A percentile compares a stretch with the other conserved stretches of the same genome.
phyloP scores from a whole-genome alignment of 2,888 invertebrate species.

The Neoaliturus tenellus region DNA sequence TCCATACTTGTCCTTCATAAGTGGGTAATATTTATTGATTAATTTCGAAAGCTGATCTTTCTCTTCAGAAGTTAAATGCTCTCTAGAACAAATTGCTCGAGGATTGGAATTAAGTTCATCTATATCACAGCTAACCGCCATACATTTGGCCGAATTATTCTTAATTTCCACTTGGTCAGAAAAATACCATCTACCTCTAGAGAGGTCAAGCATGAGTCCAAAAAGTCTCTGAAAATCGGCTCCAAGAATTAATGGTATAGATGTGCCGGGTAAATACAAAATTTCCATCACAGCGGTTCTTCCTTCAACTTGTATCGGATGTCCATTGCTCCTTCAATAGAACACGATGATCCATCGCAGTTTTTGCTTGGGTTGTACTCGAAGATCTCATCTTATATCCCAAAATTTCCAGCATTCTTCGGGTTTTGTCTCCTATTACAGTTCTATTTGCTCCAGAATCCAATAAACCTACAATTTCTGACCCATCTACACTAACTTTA shows the following conservation, averaged over 20 bases:
- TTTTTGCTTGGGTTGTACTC: background rate
- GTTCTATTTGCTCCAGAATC: constrained; percentile 25
- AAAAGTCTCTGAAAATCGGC: background rate
- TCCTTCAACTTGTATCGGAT: background rate
- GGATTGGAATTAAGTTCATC: background rate
- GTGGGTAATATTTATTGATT: background rate
- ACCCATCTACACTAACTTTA: background rate
- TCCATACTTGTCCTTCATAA: background rate
- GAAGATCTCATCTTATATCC: background rate
- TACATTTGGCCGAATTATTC: background rate
- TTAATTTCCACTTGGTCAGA: background rate
- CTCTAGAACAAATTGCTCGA: background rate
- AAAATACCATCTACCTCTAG: background rate
- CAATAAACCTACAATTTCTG: background rate
- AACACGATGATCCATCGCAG: background rate
- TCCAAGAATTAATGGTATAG: background rate
- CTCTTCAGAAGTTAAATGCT: background rate
- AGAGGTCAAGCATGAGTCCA: background rate
- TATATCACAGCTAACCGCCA: background rate
- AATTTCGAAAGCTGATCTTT: background rate
- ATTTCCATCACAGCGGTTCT: background rate
- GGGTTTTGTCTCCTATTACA: background rate
- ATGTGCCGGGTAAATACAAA: background rate
- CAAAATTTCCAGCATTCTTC: background rate
- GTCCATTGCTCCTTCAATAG: background rate